Evolutionary conservation across 2,113 vertebrate genomes (phyloP), one percentile per base, ranked within the genome.

Genomic region (Psilopogon haemacephalus): DNA sequence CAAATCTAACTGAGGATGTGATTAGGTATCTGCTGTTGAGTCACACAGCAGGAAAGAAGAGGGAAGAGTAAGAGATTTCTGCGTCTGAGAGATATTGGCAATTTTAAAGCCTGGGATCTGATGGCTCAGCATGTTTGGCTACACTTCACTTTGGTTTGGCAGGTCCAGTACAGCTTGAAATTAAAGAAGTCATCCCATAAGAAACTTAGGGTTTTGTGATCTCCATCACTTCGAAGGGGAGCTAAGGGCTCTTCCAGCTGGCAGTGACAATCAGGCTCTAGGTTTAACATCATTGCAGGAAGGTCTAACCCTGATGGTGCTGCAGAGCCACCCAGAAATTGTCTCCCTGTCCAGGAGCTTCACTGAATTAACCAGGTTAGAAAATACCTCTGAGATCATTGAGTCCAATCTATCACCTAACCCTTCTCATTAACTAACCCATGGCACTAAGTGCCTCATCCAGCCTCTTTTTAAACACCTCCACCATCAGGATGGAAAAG

Each of bases 301-400:
- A 24, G 30, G 3, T 64, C 24, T 63, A 64, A 50, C 56, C n/a
- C 42, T 5, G 5, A 33, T 59, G 46, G 8, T 28, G 52, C 50
- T 87, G n/a, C 42, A 8, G 68, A 44, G 58, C 72, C 85, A 88
- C 55, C 14, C 0, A 0, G 33, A 37, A 37, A 81, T 27, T 78
- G 26, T 1, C 0, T 0, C 9, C 38, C 26, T 56, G 18, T 1
- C 37, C 28, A 18, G 11, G 42, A 46, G 10, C 28, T 63, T 42
- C 42, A 42, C 15, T 16, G 42, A 42, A 42, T 17, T 42, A 42
- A 42, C 38, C 38, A 13, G 15, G 15, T 42, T 42, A 16, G 42
- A 42, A 42, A 14, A 14, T 15, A 42, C 42, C 42, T 42, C n/a
- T n/a, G n/a, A n/a, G n/a, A n/a, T n/a, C n/a, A n/a, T n/a, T n/a